phyloP scores from a whole-genome alignment of 2,797 vertebrate genomes.

The Tangara arthus region DNA sequence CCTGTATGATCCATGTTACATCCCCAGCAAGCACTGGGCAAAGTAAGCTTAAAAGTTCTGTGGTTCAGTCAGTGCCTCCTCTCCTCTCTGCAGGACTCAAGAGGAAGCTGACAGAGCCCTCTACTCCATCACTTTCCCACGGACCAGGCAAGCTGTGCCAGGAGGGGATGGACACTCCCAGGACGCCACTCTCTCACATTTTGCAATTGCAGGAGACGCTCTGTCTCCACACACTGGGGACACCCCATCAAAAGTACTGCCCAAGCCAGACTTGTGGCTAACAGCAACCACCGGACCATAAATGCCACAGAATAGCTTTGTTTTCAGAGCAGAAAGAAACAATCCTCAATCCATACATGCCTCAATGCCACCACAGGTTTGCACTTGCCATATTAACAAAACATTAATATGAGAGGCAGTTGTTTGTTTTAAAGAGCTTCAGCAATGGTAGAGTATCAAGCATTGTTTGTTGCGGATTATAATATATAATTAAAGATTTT shows the following conservation, averaged over 20 bases:
- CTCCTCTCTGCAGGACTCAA: not conserved
- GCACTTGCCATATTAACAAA: not conserved
- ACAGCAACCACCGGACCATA: not conserved
- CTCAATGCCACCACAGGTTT: not conserved
- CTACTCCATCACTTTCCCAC: not conserved
- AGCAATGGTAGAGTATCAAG: not conserved
- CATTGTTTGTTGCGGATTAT: not conserved
- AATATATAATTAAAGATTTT: constrained; percentile 36
- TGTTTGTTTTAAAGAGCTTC: not conserved
- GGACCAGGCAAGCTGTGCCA: rapidly evolving
- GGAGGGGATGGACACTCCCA: not conserved
- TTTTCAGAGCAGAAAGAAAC: not conserved
- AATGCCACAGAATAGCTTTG: rapidly evolving
- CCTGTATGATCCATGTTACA: not conserved
- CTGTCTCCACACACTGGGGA: not conserved
- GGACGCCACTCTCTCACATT: rapidly evolving
- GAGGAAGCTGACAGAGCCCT: rapidly evolving
- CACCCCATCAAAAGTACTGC: not conserved
- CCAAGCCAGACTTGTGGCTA: not conserved
- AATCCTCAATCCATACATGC: not conserved
- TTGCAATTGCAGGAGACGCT: not conserved
- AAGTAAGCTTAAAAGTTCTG: not conserved
- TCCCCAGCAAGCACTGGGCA: not conserved
- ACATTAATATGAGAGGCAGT: not conserved
- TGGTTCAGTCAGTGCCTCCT: not conserved